Conservation (phyloP, 2,888 invertebrate species). For the Drosophila helvetica region DNA sequence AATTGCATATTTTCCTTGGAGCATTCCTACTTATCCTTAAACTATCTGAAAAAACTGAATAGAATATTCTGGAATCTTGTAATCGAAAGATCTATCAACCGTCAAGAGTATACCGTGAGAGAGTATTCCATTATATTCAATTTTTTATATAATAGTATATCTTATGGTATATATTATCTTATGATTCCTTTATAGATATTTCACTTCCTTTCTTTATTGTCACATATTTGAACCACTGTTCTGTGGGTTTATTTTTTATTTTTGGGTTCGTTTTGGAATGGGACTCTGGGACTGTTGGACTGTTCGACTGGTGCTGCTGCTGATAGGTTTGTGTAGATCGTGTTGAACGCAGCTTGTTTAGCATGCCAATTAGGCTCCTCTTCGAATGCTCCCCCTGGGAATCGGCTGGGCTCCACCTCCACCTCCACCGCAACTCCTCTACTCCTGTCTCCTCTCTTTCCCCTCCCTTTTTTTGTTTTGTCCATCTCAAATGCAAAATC, state of each 20-base stretch:
- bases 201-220: background rate
- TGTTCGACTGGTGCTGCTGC: constrained; percentile 39
- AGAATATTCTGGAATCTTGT: too few relatives aligned
- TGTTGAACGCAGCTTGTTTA: constrained; percentile 80
- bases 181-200: background rate
- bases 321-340: constrained; percentile 74
- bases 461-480: constrained; percentile 5
- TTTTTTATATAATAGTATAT: too few relatives aligned
- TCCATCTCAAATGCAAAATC: constrained; percentile 82
- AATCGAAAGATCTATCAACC: too few relatives aligned
- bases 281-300: background rate
- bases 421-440: too few relatives aligned
- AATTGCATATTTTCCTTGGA: too few relatives aligned
- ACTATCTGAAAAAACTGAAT: too few relatives aligned
- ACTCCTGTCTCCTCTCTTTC: background rate
- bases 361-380: constrained; percentile 77
- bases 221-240: background rate
- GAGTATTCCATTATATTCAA: too few relatives aligned
- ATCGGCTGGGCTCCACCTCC: constrained; percentile 41
- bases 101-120: too few relatives aligned
- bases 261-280: background rate
- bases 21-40: too few relatives aligned
- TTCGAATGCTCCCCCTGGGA: constrained; percentile 39
- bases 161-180: background rate
- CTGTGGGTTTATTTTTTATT: background rate